Evolutionary conservation across 2,113 vertebrate species (phyloP).

Genomic region (Sprattus sprattus): DNA sequence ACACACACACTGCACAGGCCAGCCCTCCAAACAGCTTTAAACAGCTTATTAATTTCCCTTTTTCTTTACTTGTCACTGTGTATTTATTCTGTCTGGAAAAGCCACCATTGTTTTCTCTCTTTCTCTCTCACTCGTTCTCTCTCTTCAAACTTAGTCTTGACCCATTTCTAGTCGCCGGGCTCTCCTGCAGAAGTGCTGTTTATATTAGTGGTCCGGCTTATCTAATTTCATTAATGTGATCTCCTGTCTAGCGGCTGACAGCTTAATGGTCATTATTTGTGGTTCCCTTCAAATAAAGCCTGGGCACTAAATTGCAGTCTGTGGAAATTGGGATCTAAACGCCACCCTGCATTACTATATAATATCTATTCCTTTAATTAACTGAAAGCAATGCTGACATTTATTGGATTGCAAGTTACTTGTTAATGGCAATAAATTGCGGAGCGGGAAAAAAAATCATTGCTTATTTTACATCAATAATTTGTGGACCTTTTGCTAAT

Average conservation of each 20-base stretch:
- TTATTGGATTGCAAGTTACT: conserved; percentile 96
- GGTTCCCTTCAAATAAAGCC: conserved; percentile 93
- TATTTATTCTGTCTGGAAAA: conserved; percentile 2
- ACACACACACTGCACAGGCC: neutral
- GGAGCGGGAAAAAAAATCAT: conserved; percentile 79
- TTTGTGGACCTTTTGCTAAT: conserved; percentile 75
- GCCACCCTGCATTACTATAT: conserved; percentile 92
- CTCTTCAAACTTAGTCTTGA: conserved; percentile 51
- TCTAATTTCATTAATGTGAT: conserved; percentile 97
- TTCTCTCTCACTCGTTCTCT: conserved; percentile 14
- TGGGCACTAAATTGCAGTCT: conserved; percentile 86
- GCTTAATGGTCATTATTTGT: conserved; percentile 98
- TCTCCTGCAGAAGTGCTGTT: conserved; percentile 55
- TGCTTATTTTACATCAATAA: conserved; percentile 82
- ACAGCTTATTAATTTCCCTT: conserved; percentile 42
- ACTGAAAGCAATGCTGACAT: conserved; percentile 95
- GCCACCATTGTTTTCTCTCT: conserved; percentile 31
- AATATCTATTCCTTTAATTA: conserved; percentile 99
- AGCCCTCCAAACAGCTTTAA: conserved; percentile 12
- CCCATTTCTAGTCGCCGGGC: conserved; percentile 31
- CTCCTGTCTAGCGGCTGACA: conserved; percentile 88
- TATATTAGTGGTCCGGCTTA: conserved; percentile 80
- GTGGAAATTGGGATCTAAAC: conserved; percentile 96
- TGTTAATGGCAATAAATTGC: conserved; percentile 89
- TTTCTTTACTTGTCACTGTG: conserved; percentile 18